Percentiles rank a stretch among this genome's conserved stretches.
Conservation (phyloP, 2,888 invertebrate species). For the Acleris cristana region DNA sequence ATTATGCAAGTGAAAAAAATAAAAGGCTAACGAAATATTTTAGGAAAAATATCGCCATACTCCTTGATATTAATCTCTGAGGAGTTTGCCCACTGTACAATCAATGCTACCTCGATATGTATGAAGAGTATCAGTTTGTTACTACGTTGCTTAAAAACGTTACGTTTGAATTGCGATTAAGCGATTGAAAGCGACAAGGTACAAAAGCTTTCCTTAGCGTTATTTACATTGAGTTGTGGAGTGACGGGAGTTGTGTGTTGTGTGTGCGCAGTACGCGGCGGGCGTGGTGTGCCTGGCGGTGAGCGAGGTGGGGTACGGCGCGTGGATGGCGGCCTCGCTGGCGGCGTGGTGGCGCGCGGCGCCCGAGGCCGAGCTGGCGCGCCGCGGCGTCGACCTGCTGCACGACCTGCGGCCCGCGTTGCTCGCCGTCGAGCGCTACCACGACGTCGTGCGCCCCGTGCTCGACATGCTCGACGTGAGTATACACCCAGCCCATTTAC, state of each 20-base stretch:
- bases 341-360: conserved; percentile 73
- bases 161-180: too few species aligned
- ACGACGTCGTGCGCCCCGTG: conserved; percentile 68
- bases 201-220: too few species aligned
- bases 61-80: too few species aligned
- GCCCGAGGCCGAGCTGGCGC: conserved; percentile 76
- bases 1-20: too few species aligned
- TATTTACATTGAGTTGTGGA: too few species aligned
- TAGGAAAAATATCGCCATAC: too few species aligned
- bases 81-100: too few species aligned
- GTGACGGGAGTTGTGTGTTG: not conserved
- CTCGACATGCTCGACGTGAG: conserved; percentile 75
- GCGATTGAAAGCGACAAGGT: too few species aligned
- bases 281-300: conserved; percentile 70
- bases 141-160: too few species aligned
- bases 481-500: not conserved
- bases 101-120: too few species aligned
- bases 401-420: conserved; percentile 78
- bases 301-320: conserved; percentile 75
- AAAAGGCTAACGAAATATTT: too few species aligned
- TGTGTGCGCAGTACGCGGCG: conserved; percentile 57
- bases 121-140: too few species aligned
- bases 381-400: conserved; percentile 71
- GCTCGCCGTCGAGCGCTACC: conserved; percentile 72
- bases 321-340: conserved; percentile 76